These are phyloP conservation scores for Limnothrissa miodon DNA, from an alignment of 2,113 vertebrate species.

Conservation along the genomic window DNA sequence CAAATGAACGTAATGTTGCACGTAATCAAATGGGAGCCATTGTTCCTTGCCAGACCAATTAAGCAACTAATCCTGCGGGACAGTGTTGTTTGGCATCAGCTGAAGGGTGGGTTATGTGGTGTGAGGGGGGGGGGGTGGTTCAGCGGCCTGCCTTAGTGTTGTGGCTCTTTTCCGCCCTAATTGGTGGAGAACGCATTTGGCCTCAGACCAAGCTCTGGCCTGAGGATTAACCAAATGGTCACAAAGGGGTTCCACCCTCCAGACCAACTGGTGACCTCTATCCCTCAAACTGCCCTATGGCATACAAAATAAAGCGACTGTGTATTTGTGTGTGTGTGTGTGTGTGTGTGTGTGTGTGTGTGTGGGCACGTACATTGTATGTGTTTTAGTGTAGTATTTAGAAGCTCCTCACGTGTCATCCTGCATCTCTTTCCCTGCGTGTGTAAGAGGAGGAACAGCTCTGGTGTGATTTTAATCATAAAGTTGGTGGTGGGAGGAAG, in stretches of 20 bases:
- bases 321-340: constrained; percentile 6
- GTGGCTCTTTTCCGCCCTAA: constrained; percentile 22
- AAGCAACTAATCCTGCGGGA: not conserved
- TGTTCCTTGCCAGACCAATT: constrained; percentile 10
- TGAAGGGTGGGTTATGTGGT: not conserved
- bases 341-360: not conserved
- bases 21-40: constrained; percentile 1
- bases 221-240: constrained; percentile 35
- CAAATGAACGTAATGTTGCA: not conserved
- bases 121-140: not conserved
- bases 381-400: not conserved
- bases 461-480: constrained; percentile 18
- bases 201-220: not conserved
- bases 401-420: not conserved
- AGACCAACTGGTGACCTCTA: constrained; percentile 27
- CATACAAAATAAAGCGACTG: not conserved
- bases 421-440: not conserved
- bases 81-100: constrained; percentile 10
- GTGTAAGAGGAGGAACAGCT: not conserved
- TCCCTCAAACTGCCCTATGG: not conserved
- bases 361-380: not conserved
- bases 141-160: not conserved
- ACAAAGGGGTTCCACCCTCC: constrained; percentile 22
- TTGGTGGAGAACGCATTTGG: constrained; percentile 23
- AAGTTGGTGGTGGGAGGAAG: constrained; percentile 11